phyloP scores from a whole-genome alignment of 2,797 vertebrate species.

The Pangasius sanitwongsei region DNA sequence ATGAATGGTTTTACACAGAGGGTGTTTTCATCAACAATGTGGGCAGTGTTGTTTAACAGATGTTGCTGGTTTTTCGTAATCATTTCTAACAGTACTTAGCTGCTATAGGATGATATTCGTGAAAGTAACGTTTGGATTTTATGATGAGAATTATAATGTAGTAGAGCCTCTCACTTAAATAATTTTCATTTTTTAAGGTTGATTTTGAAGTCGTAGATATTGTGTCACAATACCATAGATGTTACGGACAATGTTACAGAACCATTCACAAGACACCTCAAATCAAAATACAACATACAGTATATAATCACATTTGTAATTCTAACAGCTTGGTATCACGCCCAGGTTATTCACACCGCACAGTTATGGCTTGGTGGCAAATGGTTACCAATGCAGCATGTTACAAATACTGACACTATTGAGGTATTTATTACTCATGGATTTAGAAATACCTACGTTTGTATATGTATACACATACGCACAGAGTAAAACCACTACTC shows the following conservation, averaged over 20 bases:
- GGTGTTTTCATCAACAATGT: slow-evolving; percentile 3
- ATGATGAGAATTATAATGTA: not conserved
- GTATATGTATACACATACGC: slow-evolving; percentile 25
- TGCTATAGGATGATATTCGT: slow-evolving; percentile 14
- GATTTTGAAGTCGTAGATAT: not conserved
- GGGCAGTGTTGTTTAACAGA: slow-evolving; percentile 30
- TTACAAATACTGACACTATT: slow-evolving; percentile 33
- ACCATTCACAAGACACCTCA: slow-evolving; percentile 22
- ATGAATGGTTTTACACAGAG: slow-evolving; percentile 20
- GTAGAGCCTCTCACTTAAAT: not conserved
- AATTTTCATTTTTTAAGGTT: not conserved
- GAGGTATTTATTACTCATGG: slow-evolving; percentile 39
- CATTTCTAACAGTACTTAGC: slow-evolving; percentile 30
- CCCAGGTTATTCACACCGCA: slow-evolving; percentile 26
- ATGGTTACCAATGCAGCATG: slow-evolving; percentile 35
- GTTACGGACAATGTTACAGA: slow-evolving; percentile 14
- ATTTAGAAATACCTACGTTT: slow-evolving; percentile 40
- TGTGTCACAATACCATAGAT: slow-evolving; percentile 9
- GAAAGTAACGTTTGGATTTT: not conserved
- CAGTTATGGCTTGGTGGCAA: slow-evolving; percentile 21
- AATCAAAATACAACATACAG: slow-evolving; percentile 17
- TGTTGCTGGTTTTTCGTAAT: slow-evolving; percentile 32
- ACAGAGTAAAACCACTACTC: slow-evolving; percentile 23
- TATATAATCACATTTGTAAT: slow-evolving; percentile 11
- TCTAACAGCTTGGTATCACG: slow-evolving; percentile 9